A percentile compares a stretch with the other conserved stretches of the same genome.
phyloP scores from a whole-genome alignment of 2,797 vertebrate species.

The Mormyrus proboscirostris region DNA sequence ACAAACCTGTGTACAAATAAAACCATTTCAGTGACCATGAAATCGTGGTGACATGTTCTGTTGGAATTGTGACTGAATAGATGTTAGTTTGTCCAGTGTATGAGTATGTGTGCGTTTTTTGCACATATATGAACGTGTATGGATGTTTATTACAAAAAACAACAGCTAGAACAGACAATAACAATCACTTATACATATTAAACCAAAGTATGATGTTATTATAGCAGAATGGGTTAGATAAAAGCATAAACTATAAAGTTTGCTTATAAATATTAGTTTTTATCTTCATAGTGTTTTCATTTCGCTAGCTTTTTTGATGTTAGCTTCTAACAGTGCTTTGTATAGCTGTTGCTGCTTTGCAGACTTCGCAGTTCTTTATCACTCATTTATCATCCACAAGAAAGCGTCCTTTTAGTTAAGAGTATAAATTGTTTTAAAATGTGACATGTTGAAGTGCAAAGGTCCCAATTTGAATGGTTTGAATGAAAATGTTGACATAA shows the following conservation, averaged over 20 bases:
- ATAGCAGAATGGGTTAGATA: background rate
- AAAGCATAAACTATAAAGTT: background rate
- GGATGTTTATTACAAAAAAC: background rate
- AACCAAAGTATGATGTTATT: background rate
- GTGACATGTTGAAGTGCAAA: background rate
- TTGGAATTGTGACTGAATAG: background rate
- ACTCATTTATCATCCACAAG: background rate
- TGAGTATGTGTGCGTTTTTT: background rate
- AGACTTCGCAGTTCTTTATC: background rate
- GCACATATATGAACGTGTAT: background rate
- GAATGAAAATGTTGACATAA: background rate
- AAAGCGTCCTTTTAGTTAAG: background rate
- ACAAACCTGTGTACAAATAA: background rate
- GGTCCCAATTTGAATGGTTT: background rate
- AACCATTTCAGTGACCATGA: background rate
- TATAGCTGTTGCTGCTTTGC: background rate
- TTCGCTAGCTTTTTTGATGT: background rate
- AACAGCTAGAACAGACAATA: background rate
- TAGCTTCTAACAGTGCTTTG: background rate
- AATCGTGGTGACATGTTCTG: background rate
- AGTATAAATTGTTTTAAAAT: background rate
- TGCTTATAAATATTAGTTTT: background rate
- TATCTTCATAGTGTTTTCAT: background rate
- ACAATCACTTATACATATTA: background rate
- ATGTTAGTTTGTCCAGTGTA: background rate